Conservation (phyloP, 2,113 vertebrate species). For the Cranoglanis bouderius region DNA sequence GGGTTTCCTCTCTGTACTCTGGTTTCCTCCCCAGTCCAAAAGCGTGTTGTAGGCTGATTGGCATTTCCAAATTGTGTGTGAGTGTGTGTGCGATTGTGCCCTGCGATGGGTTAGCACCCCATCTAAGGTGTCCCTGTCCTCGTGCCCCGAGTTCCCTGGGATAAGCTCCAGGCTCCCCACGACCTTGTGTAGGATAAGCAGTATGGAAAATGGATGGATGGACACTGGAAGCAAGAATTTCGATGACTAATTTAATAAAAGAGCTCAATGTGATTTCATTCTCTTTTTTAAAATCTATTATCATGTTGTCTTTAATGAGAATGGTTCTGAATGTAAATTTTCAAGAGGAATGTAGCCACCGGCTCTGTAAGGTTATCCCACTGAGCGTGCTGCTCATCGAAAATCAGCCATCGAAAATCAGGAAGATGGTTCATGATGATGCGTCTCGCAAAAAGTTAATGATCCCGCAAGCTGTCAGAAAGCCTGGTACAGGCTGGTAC, state of each 20-base stretch:
- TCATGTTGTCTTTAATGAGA: neutral
- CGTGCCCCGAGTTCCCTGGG: too few relatives aligned
- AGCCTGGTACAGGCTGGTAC: slow-evolving; percentile 32
- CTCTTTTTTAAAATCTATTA: neutral
- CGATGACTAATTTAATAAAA: neutral
- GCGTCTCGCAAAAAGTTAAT: slow-evolving; percentile 29
- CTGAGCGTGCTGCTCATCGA: neutral
- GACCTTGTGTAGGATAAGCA: too few relatives aligned
- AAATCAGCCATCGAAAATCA: slow-evolving; percentile 25
- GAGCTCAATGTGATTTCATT: neutral
- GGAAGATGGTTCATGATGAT: slow-evolving; percentile 20
- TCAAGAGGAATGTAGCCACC: neutral
- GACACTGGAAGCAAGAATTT: neutral
- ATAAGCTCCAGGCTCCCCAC: too few relatives aligned
- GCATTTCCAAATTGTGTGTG: too few relatives aligned
- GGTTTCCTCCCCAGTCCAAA: too few relatives aligned
- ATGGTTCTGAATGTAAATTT: neutral
- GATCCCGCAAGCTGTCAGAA: slow-evolving; percentile 20
- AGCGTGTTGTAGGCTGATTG: too few relatives aligned
- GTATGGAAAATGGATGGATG: too few relatives aligned
- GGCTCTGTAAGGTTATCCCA: neutral
- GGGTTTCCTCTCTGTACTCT: too few relatives aligned
- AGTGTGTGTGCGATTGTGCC: too few relatives aligned
- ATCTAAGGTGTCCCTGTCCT: too few relatives aligned
- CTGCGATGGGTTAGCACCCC: too few relatives aligned